phyloP scores from a whole-genome alignment of 2,797 vertebrate species.

The Chaetodon trifasciatus region DNA sequence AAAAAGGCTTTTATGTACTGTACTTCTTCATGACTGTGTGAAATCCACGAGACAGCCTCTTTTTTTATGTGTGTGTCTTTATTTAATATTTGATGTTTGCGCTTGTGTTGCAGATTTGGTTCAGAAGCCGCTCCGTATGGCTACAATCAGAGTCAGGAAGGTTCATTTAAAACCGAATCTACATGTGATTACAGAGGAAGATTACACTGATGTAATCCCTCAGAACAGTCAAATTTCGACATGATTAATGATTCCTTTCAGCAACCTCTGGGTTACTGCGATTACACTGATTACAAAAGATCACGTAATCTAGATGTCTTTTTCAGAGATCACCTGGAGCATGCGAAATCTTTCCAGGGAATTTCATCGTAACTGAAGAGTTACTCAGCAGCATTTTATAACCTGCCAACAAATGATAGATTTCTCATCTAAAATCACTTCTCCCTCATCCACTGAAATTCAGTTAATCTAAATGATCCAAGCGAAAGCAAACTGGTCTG shows the following conservation, averaged over 20 bases:
- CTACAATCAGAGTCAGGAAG: background rate
- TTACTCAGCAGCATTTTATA: background rate
- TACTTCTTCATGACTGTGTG: conserved; percentile 9
- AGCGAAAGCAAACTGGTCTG: background rate
- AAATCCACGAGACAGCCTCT: conserved; percentile 30
- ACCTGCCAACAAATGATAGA: background rate
- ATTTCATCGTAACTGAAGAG: background rate
- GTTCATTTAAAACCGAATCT: conserved; percentile 31
- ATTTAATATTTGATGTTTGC: conserved; percentile 57
- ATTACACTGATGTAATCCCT: background rate
- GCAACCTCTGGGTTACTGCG: background rate
- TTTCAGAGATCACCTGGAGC: background rate
- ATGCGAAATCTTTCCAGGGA: background rate
- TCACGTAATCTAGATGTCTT: background rate
- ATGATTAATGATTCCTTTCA: conserved; percentile 35
- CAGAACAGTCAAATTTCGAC: conserved; percentile 12
- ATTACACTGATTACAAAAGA: conserved; percentile 33
- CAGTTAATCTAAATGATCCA: conserved; percentile 34
- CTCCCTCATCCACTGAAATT: conserved; percentile 17
- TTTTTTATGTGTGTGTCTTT: conserved; percentile 27
- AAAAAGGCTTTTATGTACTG: conserved; percentile 40
- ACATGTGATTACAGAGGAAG: conserved; percentile 21
- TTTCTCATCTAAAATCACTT: conserved; percentile 5
- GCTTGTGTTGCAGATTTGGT: conserved; percentile 77
- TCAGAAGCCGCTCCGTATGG: conserved; percentile 51